Base-by-base conservation (phyloP, 2,888 invertebrate genomes). In the Caenorhabditis macrosperma region DNA sequence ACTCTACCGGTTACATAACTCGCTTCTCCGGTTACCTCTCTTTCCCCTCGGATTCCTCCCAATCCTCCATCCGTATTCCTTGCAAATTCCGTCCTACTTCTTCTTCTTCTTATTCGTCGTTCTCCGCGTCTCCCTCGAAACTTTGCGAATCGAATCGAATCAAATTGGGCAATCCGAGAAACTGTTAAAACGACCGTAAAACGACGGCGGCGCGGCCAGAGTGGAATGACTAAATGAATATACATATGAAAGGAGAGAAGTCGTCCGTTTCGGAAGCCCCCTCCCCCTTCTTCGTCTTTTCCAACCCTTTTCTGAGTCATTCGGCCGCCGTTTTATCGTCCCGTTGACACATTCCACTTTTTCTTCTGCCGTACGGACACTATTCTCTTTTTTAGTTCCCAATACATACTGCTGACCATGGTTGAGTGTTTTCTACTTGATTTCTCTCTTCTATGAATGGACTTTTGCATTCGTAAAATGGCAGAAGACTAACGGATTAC, bases 141-240 rank as follows among this genome's bases (percentile, higher is more conserved):
- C 57, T 26, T 28, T 24, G 52, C 17, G 24, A 30, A 10, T 17
- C 17, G 24, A 30, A 10, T 17, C 26, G 59, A 59, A 26, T 44
- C 24, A 59, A 55, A 59, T 59, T 59, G 44, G 63, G 52, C 63
- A 50, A 57, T 35, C 55, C 52, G 60, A 52, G 50, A 67, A 67
- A 75, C 75, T 59, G 75, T 67, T 75, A 75, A 66, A 67, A 67
- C 75, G 75, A 67, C 66, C 75, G 68, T 60, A 68, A 68, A 76
- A 54, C 44, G 67, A 35, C 35, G 24, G 17, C 44, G 35, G 48
- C 38, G 41, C 12, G n/a, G 52, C 54, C 17, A 17, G 12, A 44
- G 54, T 15, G 59, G 12, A 41, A 59, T 48, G 50, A 63, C 30
- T 48, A 38, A 26, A 48, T 20, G 66, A 75, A 75, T 59, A 66